These are phyloP conservation scores for Cephus pulcher DNA, from an alignment of 2,888 invertebrate species.

Conservation along the genomic window DNA sequence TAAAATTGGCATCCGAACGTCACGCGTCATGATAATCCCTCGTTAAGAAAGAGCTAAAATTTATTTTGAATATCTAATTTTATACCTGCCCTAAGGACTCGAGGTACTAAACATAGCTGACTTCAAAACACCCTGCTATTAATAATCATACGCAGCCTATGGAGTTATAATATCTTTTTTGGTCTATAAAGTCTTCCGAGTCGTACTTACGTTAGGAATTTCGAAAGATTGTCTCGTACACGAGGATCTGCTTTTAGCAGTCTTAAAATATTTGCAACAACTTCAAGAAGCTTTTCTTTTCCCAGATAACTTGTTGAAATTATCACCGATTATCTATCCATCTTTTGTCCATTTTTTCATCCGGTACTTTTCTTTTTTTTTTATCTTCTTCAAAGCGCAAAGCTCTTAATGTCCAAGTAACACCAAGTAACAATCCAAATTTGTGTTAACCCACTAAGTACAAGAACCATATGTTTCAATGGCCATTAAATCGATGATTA, in stretches of 20 bases:
- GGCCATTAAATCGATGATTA: no score
- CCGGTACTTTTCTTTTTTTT: not conserved
- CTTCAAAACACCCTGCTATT: slow-evolving; percentile 22
- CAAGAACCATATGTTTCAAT: no score
- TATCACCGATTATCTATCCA: not conserved
- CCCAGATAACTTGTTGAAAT: not conserved
- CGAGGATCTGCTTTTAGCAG: not conserved
- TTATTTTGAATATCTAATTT: slow-evolving; percentile 7
- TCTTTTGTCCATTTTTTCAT: not conserved
- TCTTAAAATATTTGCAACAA: not conserved
- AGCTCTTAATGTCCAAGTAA: not conserved
- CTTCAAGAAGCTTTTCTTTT: not conserved
- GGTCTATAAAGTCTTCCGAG: not conserved
- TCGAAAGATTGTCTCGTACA: not conserved
- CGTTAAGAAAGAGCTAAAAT: not conserved
- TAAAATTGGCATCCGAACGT: not conserved
- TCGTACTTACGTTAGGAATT: not conserved
- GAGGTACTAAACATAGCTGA: slow-evolving; percentile 2
- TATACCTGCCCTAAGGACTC: slow-evolving; percentile 13
- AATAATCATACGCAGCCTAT: slow-evolving; percentile 2
- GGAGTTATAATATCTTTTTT: not conserved
- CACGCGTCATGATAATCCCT: not conserved
- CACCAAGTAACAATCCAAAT: no score
- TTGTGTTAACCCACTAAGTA: no score
- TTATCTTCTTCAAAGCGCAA: not conserved